Evolutionary conservation across 2,113 vertebrate species (phyloP), one percentile per base, ranked within the genome.

Genomic region (Dasyprocta punctata): DNA sequence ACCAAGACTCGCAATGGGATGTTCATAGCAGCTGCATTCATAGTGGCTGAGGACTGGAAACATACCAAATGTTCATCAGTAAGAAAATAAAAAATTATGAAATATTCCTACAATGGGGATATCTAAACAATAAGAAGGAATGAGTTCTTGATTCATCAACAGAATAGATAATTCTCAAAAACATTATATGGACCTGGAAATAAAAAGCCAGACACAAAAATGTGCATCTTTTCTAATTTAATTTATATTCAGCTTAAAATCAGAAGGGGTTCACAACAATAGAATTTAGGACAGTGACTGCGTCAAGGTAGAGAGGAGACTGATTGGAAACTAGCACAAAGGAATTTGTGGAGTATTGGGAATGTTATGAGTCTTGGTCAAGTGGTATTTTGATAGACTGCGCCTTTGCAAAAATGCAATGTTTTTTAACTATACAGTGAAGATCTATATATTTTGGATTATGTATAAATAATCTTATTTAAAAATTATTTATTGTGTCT

Each of bases 401-500:
- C 19, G 11, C 86, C 33, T 85, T 83, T 67, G 61, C 49, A 73
- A 95, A 54, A 78, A n/a, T n/a, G n/a, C 22, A 13, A 6, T 63
- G 9, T 80, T 87, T 92, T 87, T n/a, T 44, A 81, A 86, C 26
- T 58, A 1, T 44, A 41, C 24, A 8, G n/a, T 71, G 26, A 91
- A 71, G 24, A 7, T 71, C 16, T 77, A 3, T 49, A 5, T 85
- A 30, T 44, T 5, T 52, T 88, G 75, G 58, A 56, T 78, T 90
- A 16, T 44, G 36, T 90, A 19, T 58, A 60, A 88, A 71, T 91
- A 80, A 60, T 44, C 1, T 93, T 38, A 87, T 47, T 81, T n/a
- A 33, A 81, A 61, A 96, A 6, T 92, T 38, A 86, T 58, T 93
- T 92, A 78, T 3, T 84, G 13, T 73, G 89, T 81, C 16, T 89